Conservation (phyloP, 2,113 vertebrate species). For the Dasyprocta punctata region DNA sequence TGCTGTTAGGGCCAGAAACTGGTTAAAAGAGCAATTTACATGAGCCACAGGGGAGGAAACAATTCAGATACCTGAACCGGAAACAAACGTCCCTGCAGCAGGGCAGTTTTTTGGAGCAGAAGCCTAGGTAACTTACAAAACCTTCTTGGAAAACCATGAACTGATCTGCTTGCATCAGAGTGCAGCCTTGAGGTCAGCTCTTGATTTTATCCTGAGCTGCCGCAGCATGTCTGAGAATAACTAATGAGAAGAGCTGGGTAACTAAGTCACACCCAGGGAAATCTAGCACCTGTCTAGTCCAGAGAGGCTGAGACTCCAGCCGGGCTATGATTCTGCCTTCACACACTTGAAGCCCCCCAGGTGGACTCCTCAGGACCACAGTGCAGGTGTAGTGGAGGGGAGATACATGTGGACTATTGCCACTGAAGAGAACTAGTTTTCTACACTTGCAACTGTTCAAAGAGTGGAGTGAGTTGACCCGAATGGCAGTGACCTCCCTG, state of each 20-base stretch:
- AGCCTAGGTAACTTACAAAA: background rate
- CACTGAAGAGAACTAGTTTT: background rate
- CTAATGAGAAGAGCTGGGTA: background rate
- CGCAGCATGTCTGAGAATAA: too few species aligned
- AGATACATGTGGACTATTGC: accelerated
- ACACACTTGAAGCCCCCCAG: too few species aligned
- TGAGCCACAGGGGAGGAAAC: background rate
- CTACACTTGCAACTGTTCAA: background rate
- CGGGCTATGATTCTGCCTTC: too few species aligned
- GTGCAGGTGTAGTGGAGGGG: accelerated
- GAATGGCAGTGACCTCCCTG: background rate
- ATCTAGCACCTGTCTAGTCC: background rate
- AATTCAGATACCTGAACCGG: background rate
- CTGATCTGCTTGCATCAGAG: accelerated
- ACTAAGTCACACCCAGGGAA: background rate
- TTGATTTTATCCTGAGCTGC: background rate
- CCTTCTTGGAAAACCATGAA: background rate
- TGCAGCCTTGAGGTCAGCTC: background rate
- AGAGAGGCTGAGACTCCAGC: too few species aligned
- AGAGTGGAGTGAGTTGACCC: background rate
- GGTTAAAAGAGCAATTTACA: constrained; percentile 40
- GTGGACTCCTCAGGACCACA: background rate
- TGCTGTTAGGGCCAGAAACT: constrained; percentile 22
- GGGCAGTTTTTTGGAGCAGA: background rate
- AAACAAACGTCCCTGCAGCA: background rate